Base-by-base conservation (phyloP, 1,140 invertebrate species). In the Batillaria attramentaria region DNA sequence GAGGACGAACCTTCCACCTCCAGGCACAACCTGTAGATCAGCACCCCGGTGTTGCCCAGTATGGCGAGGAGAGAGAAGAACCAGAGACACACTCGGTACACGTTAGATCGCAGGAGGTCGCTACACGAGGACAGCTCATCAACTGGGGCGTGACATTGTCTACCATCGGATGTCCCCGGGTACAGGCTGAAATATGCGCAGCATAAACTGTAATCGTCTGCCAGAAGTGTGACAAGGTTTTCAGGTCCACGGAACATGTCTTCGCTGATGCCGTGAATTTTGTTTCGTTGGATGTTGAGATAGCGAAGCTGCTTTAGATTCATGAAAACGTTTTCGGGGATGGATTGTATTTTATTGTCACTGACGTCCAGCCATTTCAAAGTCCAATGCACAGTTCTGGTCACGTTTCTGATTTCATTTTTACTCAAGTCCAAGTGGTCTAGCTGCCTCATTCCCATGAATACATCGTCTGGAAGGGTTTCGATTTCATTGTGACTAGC, bases 101-200 rank as follows among this genome's bases (percentile, higher is more conserved):
- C 28, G 18, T 68, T 37, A n/a, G 72, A 69, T 18, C 60, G 50
- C 39, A 86, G 79, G 28, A 86, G 43, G 39, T 84, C 78, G 3
- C 69, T 66, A 60, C 84, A 86, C 5, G 84, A 86, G 8, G 83
- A 84, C 50, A 86, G 65, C 50, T 81, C 77, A 57, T 82, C 83
- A 18, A 46, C n/a, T 0, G 79, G 80, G 0, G 83, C 79, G 20
- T 68, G 43, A 68, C 84, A 86, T 8, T 83, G n/a, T n/a, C n/a
- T n/a, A n/a, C n/a, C 80, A 41, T 83, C 62, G 10, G 72, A 50
- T 24, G 60, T 41, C 16, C 57, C 50, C 1, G 66, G 66, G 0
- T 70, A 57, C 1, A 65, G 65, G n/a, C n/a, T n/a, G 28, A 79
- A 72, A 31, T 75, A 77, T 8, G 62, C 33, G 73, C 84, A 86